A percentile compares a stretch with the other conserved stretches of the same genome.
Conservation (phyloP, 2,797 vertebrate species). For the Hippocampus kuda region DNA sequence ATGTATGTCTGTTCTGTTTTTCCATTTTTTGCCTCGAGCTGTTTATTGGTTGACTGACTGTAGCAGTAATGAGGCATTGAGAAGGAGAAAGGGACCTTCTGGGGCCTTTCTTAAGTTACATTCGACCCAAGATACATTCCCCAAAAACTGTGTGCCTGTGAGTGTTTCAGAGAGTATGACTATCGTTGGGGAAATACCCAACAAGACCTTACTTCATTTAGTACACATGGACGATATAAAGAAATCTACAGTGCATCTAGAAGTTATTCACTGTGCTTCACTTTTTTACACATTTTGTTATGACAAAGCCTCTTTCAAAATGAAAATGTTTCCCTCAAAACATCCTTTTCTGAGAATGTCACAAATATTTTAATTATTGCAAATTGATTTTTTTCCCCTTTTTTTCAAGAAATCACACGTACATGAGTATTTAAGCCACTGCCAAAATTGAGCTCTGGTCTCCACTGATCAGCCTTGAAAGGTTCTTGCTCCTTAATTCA, state of each 20-base stretch:
- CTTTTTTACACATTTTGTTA: too few species aligned
- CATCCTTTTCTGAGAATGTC: too few species aligned
- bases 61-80: background rate
- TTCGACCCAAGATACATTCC: background rate
- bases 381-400: too few species aligned
- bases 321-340: too few species aligned
- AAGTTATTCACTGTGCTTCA: too few species aligned
- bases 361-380: too few species aligned
- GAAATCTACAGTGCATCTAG: background rate
- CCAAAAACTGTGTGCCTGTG: background rate
- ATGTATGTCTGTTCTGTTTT: background rate
- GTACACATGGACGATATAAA: background rate
- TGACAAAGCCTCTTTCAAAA: too few species aligned
- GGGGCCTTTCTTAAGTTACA: background rate
- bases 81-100: background rate
- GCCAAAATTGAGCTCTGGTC: too few species aligned
- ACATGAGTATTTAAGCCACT: too few species aligned
- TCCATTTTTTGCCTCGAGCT: background rate
- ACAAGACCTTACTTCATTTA: background rate
- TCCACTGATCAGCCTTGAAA: too few species aligned
- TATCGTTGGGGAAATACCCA: background rate
- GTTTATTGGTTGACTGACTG: background rate
- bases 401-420: too few species aligned
- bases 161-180: background rate
- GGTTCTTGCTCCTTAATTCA: too few species aligned